Evolutionary conservation across 2,888 invertebrate species (phyloP).

Genomic region (Toxonevra muliebris): DNA sequence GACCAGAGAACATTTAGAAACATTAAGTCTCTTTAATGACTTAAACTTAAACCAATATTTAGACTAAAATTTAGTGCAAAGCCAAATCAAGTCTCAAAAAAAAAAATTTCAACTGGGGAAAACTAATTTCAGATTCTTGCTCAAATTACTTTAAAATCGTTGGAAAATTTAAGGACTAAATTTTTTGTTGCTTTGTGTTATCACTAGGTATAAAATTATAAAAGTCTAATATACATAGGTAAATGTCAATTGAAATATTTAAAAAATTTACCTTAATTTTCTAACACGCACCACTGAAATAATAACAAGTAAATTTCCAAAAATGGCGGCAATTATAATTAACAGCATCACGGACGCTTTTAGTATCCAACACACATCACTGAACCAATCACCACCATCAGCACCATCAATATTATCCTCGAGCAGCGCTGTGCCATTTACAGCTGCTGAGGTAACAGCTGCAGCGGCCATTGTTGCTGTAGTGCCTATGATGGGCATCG

Average conservation of each 20-base stretch:
- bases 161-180: too few relatives aligned
- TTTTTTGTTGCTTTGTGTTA: too few relatives aligned
- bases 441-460: conserved; percentile 31
- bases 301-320: conserved; percentile 90
- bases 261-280: conserved; percentile 67
- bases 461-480: conserved; percentile 34
- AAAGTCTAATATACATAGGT: too few relatives aligned
- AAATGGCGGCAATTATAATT: conserved; percentile 87
- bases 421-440: conserved; percentile 44
- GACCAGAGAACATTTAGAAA: too few relatives aligned
- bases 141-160: too few relatives aligned
- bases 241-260: background rate
- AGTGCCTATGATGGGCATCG: conserved; percentile 26
- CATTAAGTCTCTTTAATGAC: too few relatives aligned
- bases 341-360: conserved; percentile 86
- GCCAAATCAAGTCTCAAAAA: too few relatives aligned
- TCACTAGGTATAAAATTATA: too few relatives aligned
- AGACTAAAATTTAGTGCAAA: too few relatives aligned
- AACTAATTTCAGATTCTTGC: too few relatives aligned
- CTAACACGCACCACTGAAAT: conserved; percentile 83
- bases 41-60: too few relatives aligned
- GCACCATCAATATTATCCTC: conserved; percentile 32
- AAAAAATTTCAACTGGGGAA: too few relatives aligned
- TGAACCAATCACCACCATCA: conserved; percentile 64
- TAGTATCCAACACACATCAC: conserved; percentile 70